Conservation (phyloP, 2,797 vertebrate species). For the Mormyrus hasselquistii region DNA sequence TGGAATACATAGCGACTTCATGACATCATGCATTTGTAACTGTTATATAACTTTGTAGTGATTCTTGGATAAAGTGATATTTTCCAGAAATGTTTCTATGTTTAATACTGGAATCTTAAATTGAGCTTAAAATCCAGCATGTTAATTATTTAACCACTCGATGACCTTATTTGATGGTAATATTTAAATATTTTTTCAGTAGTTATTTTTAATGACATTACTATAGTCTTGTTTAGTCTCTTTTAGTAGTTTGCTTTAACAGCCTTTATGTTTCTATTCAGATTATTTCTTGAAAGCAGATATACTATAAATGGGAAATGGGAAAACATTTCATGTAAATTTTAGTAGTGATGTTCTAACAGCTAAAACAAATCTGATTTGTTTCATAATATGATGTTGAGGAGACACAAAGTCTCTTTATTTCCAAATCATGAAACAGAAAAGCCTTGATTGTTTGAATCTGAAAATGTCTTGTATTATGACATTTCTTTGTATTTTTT, state of each 20-base stretch:
- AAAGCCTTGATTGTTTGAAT: not conserved
- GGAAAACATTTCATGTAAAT: not conserved
- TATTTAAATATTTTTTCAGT: not conserved
- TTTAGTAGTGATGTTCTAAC: not conserved
- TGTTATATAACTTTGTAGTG: not conserved
- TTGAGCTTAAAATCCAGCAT: not conserved
- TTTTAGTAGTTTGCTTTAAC: not conserved
- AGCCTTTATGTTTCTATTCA: not conserved
- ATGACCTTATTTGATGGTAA: not conserved
- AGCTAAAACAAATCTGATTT: not conserved
- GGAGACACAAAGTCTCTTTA: not conserved
- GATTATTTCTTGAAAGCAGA: not conserved
- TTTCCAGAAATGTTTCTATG: not conserved
- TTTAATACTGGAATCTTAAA: not conserved
- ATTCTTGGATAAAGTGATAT: not conserved
- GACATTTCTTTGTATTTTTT: not conserved
- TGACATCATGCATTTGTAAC: not conserved
- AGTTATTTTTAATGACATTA: not conserved
- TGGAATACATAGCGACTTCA: not conserved
- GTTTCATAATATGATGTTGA: not conserved
- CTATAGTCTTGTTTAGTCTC: not conserved
- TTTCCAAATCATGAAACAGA: not conserved
- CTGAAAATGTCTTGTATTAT: not conserved
- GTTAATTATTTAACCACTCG: not conserved
- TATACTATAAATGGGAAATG: not conserved